phyloP scores from a whole-genome alignment of 1,140 invertebrate genomes.

The Hyles vespertilio region DNA sequence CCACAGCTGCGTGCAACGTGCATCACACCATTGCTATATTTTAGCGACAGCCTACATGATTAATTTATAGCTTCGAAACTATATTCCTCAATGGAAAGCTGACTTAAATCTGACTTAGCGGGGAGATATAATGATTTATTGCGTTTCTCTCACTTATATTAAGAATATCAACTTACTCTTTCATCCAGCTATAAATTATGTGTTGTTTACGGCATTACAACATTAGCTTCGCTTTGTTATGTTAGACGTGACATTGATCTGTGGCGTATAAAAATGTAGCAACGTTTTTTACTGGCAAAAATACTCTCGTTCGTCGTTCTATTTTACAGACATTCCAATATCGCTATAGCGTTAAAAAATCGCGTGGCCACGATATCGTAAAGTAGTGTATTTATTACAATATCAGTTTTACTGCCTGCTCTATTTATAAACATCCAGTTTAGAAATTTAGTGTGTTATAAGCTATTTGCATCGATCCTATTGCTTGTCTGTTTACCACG shows the following conservation, averaged over 20 bases:
- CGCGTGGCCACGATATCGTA: constrained; percentile 21
- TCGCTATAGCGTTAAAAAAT: constrained; percentile 15
- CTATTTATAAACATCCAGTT: constrained; percentile 36
- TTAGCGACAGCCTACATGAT: constrained; percentile 73
- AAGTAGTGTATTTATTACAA: constrained; percentile 34
- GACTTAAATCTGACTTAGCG: constrained; percentile 67
- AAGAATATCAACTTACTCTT: too few relatives aligned
- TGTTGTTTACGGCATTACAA: background rate
- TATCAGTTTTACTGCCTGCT: constrained; percentile 34
- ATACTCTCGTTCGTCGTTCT: background rate
- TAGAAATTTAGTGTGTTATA: constrained; percentile 22
- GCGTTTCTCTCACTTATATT: too few relatives aligned
- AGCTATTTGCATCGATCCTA: constrained; percentile 3
- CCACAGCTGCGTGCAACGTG: constrained; percentile 40
- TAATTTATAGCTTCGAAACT: constrained; percentile 68
- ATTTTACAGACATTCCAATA: constrained; percentile 5
- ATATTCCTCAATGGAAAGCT: constrained; percentile 52
- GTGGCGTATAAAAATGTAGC: too few relatives aligned
- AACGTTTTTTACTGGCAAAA: too few relatives aligned
- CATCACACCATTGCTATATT: constrained; percentile 61
- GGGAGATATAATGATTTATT: constrained; percentile 69
- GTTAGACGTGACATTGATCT: too few relatives aligned
- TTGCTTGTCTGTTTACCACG: constrained; percentile 1
- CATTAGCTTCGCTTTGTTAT: too few relatives aligned
- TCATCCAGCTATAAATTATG: background rate